Evolutionary conservation across 2,113 vertebrate species (phyloP).

Genomic region (Tympanuchus pallidicinctus): DNA sequence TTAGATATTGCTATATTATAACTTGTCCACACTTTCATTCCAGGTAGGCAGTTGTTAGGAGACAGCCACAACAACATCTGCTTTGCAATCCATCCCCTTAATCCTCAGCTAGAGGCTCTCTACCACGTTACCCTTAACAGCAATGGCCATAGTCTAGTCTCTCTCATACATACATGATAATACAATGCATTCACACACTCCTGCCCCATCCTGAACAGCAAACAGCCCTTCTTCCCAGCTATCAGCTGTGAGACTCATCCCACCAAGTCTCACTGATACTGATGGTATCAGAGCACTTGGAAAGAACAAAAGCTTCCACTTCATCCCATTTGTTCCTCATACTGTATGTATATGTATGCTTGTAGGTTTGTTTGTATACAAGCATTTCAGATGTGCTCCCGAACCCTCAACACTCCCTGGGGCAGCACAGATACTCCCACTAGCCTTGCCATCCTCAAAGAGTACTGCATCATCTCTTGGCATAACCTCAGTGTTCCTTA

Average conservation of each 20-base stretch:
- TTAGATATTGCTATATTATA: not conserved
- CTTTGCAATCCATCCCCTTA: not conserved
- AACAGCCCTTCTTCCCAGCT: not conserved
- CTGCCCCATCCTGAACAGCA: not conserved
- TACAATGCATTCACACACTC: not conserved
- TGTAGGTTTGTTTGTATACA: not conserved
- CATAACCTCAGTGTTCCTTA: not conserved
- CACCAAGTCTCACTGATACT: not conserved
- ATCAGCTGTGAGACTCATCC: not conserved
- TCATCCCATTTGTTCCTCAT: not conserved
- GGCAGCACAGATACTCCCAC: not conserved
- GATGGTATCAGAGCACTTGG: not conserved
- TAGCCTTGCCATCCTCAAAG: not conserved
- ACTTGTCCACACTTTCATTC: not conserved
- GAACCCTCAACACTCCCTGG: not conserved
- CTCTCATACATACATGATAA: not conserved
- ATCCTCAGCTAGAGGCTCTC: not conserved
- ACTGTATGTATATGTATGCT: not conserved
- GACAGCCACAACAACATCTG: not conserved
- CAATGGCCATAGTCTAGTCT: not conserved
- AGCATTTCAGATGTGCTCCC: not conserved
- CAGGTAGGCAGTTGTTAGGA: not conserved
- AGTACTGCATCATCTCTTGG: not conserved
- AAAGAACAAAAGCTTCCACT: not conserved
- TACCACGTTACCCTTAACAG: not conserved